phyloP scores from a whole-genome alignment of 2,797 vertebrate species.

The Diplodus puntazzo region DNA sequence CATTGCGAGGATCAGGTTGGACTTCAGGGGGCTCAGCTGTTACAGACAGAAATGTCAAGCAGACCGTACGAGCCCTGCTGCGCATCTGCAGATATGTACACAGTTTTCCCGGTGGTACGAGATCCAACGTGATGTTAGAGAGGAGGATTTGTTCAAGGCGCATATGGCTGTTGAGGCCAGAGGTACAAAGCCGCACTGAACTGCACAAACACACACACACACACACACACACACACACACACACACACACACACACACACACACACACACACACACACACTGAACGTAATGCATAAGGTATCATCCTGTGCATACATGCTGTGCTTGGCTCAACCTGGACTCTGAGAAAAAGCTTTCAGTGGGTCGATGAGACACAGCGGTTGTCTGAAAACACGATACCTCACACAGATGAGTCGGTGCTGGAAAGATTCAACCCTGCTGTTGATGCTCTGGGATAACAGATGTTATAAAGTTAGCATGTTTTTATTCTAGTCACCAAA shows the following conservation, averaged over 20 bases:
- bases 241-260: background rate
- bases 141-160: slow-evolving; percentile 22
- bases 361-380: background rate
- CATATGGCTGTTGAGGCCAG: background rate
- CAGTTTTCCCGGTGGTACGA: slow-evolving; percentile 8
- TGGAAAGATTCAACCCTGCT: background rate
- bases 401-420: background rate
- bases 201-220: background rate
- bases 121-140: slow-evolving; percentile 19
- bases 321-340: slow-evolving; percentile 1
- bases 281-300: slow-evolving; percentile 9
- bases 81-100: slow-evolving; percentile 18
- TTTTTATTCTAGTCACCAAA: background rate
- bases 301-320: slow-evolving; percentile 2
- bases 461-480: background rate
- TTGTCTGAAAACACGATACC: background rate
- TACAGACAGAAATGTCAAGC: slow-evolving; percentile 28
- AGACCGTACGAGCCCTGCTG: background rate
- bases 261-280: slow-evolving; percentile 4
- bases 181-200: background rate
- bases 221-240: too few species aligned
- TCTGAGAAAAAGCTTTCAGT: background rate
- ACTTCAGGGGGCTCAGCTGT: slow-evolving; percentile 32
- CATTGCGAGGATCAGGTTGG: slow-evolving; percentile 18
- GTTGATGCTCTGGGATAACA: background rate